Evolutionary conservation across 2,113 vertebrate genomes (phyloP), one percentile per base, ranked within the genome.

Genomic region (Gnathonemus echidnorhynchus): DNA sequence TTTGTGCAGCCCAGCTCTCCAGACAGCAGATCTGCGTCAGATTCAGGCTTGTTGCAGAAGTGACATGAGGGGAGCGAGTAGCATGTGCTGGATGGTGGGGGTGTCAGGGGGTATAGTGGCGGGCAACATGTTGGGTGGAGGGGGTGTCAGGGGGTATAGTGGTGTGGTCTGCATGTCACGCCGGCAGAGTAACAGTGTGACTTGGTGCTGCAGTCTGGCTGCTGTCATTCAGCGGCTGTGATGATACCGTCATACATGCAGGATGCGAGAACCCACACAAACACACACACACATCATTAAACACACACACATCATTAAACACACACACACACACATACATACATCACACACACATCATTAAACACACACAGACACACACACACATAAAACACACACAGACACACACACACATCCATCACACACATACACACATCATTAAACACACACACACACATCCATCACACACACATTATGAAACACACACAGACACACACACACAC

Each of bases 371-470:
- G 3, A 53, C 52, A 53, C 56, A 24, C 56, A 58, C 56, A 88
- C 10, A 53, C 85, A 87, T 11, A 87, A 84, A 19, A 21, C n/a
- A 31, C 58, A 62, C 24, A 62, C 58, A 62, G 3, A 27, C 24
- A 62, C 24, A n/a, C 24, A 58, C 21, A 56, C 0, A 58, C 6
- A n/a, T 17, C 27, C 77, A 84, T 21, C 3, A 84, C 7, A 21
- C 9, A 83, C 77, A 84, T 42, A 84, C 77, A 84, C 77, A 83
- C 39, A 83, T n/a, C n/a, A n/a, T n/a, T n/a, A n/a, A n/a, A n/a
- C 35, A 35, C 35, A 35, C 35, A 35, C 35, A 35, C 35, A 35
- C 35, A 2, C 35, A 35, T 35, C 53, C 85, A 35, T 35, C 35
- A 17, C 50, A 52, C 50, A 52, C n/a, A 87, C n/a, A 35, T 35